Base-by-base conservation (phyloP, 2,113 vertebrate species). In the Pseudorectes ferrugineus region DNA sequence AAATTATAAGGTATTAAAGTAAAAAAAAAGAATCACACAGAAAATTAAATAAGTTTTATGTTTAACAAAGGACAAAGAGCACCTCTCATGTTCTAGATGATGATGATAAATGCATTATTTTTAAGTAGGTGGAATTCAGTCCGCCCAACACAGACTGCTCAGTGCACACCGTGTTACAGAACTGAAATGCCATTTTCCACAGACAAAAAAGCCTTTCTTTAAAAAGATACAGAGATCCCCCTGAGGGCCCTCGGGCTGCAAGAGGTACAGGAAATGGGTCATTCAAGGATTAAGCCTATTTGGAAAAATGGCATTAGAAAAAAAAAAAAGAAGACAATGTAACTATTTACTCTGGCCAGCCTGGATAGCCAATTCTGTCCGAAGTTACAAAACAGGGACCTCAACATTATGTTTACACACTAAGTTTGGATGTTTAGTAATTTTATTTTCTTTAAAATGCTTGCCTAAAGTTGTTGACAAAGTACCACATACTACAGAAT, bases 201-300 rank as follows among this genome's bases (percentile, higher is more conserved):
- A 71, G 45, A 96, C 94, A 96, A 96, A 85, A 95, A 88, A 51
- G 75, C n/a, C 78, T 91, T 97, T 94, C 67, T 96, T 95, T 89
- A 88, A 95, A 89, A 38, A 92, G 85, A 96, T 77, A 96, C 22
- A 85, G 71, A 95, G 67, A 92, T 86, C 72, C 25, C 90, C 70
- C 88, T 11, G 57, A 92, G 93, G 89, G 93, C 85, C 36, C 75
- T 96, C 46, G 26, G 12, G 31, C 92, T 67, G 71, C 76, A 78
- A 93, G 92, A 96, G 89, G 95, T 88, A 95, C 92, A 96, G 95
- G 94, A 96, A 96, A 88, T 74, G 74, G 93, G 71, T 70, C 88
- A 92, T 62, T 90, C 67, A 40, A 70, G 92, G 87, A 95, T 95
- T 94, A 93, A 83, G 33, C 85, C 91, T 89, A 79, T 94, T 97